Base-by-base conservation (phyloP, 2,888 invertebrate species). In the Phasia obesa region DNA sequence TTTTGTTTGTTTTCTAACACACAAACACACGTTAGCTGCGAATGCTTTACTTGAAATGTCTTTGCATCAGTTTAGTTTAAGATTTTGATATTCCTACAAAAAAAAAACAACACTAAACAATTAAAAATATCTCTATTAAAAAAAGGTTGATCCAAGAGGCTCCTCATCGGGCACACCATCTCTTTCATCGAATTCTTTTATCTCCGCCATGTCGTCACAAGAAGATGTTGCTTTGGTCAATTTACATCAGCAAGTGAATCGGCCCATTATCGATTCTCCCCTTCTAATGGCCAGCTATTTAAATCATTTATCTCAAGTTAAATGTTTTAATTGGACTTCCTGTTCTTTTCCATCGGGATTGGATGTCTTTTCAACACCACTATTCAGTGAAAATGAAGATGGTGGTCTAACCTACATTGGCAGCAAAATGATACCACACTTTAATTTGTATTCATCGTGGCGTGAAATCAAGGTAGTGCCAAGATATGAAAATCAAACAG, bases 221-320 rank as follows among this genome's bases (percentile, higher is more conserved):
- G 97, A 98, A 91, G 97, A 97, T 89, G 95, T 97, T 91, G 97
- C 97, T 0, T 91, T 97, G 71, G 97, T 99, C 0, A 98, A 98
- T 91, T 93, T 99, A 17, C 98, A 98, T 88, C 97, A 97, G 94
- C 98, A 99, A 92, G 95, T 97, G 27, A 97, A 97, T 90, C 93
- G 94, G 80, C 96, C 98, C 0, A 98, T 99, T 84, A 95, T 97
- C 6, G 97, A 98, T 88, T 98, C 98, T 0, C 98, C 98, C 0
- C 92, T 99, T 69, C 92, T 99, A 0, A 97, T 99, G 97, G 96
- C 97, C 4, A 98, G 98, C 88, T 99, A 99, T 90, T 94, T 97
- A 89, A 95, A 95, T 87, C 98, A 98, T 91, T 92, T 99, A 88
- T 97, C 97, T 3, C 98, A 98, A 92, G 95, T 95, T 86, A 90